These are phyloP conservation scores for Ptilorrhoa leucosticta DNA, from an alignment of 2,113 vertebrate species.

Conservation along the genomic window DNA sequence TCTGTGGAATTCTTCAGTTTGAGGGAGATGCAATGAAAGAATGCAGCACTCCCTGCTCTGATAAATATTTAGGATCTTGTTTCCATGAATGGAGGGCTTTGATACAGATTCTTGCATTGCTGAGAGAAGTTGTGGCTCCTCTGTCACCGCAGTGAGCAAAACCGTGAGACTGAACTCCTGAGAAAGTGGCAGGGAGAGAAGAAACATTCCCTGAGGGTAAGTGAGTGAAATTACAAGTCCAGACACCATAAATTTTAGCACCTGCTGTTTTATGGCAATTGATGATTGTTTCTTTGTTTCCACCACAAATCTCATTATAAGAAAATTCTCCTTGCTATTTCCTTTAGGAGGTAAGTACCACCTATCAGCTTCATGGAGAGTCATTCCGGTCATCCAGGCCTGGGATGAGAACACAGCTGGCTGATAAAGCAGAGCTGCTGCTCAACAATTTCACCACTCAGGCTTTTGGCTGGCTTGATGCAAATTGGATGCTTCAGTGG, in stretches of 20 bases:
- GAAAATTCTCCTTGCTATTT: not conserved
- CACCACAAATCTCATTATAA: not conserved
- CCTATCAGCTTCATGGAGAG: not conserved
- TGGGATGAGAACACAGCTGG: not conserved
- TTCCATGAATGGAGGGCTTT: not conserved
- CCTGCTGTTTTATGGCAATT: not conserved
- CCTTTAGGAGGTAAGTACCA: not conserved
- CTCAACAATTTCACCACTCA: not conserved
- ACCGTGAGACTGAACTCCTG: not conserved
- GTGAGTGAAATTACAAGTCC: not conserved
- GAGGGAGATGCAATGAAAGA: not conserved
- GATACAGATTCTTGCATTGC: not conserved
- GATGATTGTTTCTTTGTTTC: not conserved
- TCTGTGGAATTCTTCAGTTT: not conserved
- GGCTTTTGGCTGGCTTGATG: not conserved
- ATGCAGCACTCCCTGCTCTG: not conserved
- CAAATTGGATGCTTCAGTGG: not conserved
- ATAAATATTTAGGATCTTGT: not conserved
- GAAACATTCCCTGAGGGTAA: not conserved
- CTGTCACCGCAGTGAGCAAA: not conserved
- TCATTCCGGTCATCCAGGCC: not conserved
- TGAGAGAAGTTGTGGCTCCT: not conserved
- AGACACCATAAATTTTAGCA: not conserved
- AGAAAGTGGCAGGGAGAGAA: not conserved
- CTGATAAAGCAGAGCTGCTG: not conserved